Conservation (phyloP, 2,797 vertebrate genomes). For the Crocidura indochinensis region DNA sequence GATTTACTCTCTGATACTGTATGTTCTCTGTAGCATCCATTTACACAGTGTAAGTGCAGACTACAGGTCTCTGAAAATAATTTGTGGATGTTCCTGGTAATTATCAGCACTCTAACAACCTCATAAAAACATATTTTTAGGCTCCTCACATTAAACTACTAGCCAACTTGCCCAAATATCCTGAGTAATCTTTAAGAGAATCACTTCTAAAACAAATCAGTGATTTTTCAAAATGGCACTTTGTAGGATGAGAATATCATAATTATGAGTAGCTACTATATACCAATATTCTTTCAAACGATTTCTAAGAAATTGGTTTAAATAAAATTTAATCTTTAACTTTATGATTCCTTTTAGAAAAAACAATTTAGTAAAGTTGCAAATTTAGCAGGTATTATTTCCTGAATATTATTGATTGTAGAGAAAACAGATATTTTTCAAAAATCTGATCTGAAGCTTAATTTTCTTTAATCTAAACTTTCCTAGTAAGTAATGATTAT, state of each 20-base stretch:
- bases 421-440: constrained; percentile 67
- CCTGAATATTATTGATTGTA: not conserved
- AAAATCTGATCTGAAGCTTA: constrained; percentile 2
- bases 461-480: constrained; percentile 46
- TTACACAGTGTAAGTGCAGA: too few relatives aligned
- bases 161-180: too few relatives aligned
- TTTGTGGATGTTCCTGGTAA: too few relatives aligned
- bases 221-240: not conserved
- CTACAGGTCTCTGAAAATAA: too few relatives aligned
- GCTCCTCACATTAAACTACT: too few relatives aligned
- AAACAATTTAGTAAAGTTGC: constrained; percentile 43
- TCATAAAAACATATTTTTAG: too few relatives aligned
- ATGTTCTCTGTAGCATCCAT: too few relatives aligned
- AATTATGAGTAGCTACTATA: constrained; percentile 21
- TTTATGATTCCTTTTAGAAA: not conserved
- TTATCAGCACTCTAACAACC: too few relatives aligned
- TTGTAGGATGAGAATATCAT: not conserved
- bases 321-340: constrained; percentile 21
- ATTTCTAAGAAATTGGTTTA: constrained; percentile 38
- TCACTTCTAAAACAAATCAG: too few relatives aligned
- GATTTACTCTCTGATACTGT: too few relatives aligned
- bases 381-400: not conserved
- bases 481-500: not conserved
- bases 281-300: constrained; percentile 14
- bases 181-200: too few relatives aligned